Evolutionary conservation across 2,113 vertebrate genomes (phyloP), one percentile per base, ranked within the genome.

Genomic region (Nerophis ophidion): DNA sequence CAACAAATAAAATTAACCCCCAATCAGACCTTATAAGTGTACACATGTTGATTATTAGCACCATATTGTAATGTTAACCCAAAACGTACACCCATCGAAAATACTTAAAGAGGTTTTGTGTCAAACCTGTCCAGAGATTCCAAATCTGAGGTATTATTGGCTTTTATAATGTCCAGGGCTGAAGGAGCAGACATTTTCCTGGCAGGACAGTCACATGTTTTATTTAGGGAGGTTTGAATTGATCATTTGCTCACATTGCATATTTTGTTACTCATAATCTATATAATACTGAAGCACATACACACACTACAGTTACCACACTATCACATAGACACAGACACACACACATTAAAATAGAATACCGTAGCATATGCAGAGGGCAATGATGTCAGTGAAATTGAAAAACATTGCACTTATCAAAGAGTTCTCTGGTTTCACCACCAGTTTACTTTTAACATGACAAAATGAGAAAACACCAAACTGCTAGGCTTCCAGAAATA

Each of bases 51-150:
- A 33, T 53, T 74, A 76, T 87, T 81, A 84, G 80, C 72, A 34
- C 7, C 45, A 17, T 19, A 16, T 69, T 59, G 60, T 60, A 14
- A 66, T 63, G 48, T 6, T 17, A 1, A 56, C 58, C 76, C 71
- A 68, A 47, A 71, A 57, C 7, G 48, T 70, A 50, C 55, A 75
- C 76, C 81, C 63, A 59, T 4, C 52, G 38, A 74, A 52, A 66
- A 14, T 48, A 72, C 45, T 57, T 2, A 2, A 26, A 74, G 60
- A 66, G 51, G 16, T 68, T 72, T 75, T 48, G 59, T 60, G 33
- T 71, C 85, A 75, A 85, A 87, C 85, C 87, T 88, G 75, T 84
- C 78, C 50, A 50, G 15, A 45, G 80, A 60, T 38, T 80, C 82
- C 60, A 14, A 74, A 71, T 81, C 62, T 36, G 74, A 60, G 52